phyloP scores from a whole-genome alignment of 53 echinoderm and acorn worm genomes.

The Paracentrotus lividus region DNA sequence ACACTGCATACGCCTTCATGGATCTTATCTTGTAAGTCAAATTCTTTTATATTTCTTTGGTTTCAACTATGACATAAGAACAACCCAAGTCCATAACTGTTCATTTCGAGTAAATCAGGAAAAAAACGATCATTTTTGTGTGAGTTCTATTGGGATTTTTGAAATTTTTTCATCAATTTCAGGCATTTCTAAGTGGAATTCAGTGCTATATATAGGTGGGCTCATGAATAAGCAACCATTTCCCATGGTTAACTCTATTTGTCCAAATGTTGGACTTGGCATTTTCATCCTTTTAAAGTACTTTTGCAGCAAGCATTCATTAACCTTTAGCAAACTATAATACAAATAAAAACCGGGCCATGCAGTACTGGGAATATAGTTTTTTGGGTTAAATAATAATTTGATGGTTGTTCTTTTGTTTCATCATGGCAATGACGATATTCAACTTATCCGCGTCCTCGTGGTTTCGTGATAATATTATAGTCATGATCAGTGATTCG shows the following conservation, averaged over 20 bases:
- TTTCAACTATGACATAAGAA: too few relatives aligned
- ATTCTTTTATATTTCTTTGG: neutral
- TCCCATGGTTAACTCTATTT: too few relatives aligned
- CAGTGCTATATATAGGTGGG: too few relatives aligned
- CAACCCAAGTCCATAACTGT: too few relatives aligned
- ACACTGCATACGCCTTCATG: slow-evolving; percentile 91
- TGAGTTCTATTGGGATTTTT: too few relatives aligned
- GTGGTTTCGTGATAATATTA: neutral
- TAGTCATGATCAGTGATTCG: neutral
- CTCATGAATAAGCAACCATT: too few relatives aligned
- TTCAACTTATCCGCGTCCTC: neutral
- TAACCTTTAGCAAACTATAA: neutral
- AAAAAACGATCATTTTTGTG: too few relatives aligned
- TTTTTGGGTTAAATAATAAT: too few relatives aligned
- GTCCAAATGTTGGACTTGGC: too few relatives aligned
- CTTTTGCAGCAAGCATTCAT: neutral
- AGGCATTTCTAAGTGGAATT: too few relatives aligned
- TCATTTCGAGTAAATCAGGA: too few relatives aligned
- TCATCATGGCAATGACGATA: neutral
- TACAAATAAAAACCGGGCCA: neutral
- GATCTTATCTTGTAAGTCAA: slow-evolving; percentile 95
- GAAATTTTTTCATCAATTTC: too few relatives aligned
- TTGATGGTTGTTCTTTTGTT: neutral
- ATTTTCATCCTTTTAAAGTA: neutral
- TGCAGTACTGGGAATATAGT: neutral